A percentile compares a stretch with the other conserved stretches of the same genome.
Evolutionary conservation across 2,113 vertebrate genomes (phyloP).

Genomic region (Oplegnathus fasciatus): DNA sequence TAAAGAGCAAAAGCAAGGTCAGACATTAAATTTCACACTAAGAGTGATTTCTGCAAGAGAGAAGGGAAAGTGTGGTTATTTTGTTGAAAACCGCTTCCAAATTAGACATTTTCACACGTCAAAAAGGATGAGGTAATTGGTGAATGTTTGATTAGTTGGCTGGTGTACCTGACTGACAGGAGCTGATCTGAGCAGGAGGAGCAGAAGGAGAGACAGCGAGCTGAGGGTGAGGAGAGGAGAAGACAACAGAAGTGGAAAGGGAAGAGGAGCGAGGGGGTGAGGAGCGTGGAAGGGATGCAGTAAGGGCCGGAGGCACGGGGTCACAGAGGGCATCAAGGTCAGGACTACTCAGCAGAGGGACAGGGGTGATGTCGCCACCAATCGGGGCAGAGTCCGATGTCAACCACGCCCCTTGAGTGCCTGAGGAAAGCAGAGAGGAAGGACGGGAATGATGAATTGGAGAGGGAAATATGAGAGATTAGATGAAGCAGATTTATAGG

Average conservation of each 20-base stretch:
- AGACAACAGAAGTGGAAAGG: slow-evolving; percentile 40
- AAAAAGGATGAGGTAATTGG: not conserved
- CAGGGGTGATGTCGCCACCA: slow-evolving; percentile 51
- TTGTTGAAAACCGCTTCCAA: not conserved
- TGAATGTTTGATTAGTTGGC: not conserved
- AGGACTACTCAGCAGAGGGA: slow-evolving; percentile 82
- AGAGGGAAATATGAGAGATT: not conserved
- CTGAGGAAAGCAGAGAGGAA: slow-evolving; percentile 46
- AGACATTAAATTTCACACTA: not conserved
- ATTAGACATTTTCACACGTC: not conserved
- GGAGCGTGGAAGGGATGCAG: slow-evolving; percentile 43
- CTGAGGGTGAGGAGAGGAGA: slow-evolving; percentile 46
- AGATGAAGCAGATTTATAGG: not conserved
- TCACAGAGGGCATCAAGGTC: slow-evolving; percentile 86
- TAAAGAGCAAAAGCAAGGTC: not conserved
- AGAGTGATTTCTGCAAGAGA: not conserved
- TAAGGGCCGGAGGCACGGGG: slow-evolving; percentile 51
- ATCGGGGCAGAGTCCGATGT: slow-evolving; percentile 15
- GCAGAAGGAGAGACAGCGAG: slow-evolving; percentile 38
- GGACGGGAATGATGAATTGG: not conserved
- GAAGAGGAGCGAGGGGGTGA: slow-evolving; percentile 42
- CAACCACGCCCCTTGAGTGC: slow-evolving; percentile 33
- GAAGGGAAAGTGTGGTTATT: not conserved
- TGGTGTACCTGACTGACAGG: slow-evolving; percentile 75
- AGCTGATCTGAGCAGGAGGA: slow-evolving; percentile 41